Percentiles rank a stretch among this genome's conserved stretches.
Evolutionary conservation across 2,797 vertebrate genomes (phyloP).

Genomic region (Todus mexicanus): DNA sequence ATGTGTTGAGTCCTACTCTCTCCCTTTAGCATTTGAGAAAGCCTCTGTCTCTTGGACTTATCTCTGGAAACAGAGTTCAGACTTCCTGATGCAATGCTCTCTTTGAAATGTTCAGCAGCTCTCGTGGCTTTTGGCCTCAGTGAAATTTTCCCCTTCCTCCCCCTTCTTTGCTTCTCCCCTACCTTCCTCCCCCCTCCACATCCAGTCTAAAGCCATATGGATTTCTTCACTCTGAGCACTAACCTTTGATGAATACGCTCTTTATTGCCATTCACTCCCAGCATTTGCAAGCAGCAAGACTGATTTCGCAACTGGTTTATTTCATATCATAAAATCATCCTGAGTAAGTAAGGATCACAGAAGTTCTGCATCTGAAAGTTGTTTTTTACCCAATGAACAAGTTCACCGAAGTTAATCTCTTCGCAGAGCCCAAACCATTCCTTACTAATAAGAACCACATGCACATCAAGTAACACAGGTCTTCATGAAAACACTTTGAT

Average conservation of each 20-base stretch:
- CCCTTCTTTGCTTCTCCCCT: background rate
- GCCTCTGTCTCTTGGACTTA: background rate
- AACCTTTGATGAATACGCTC: conserved; percentile 53
- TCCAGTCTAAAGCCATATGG: conserved; percentile 44
- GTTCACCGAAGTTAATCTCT: conserved; percentile 54
- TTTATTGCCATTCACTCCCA: conserved; percentile 25
- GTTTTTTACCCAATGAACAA: conserved; percentile 40
- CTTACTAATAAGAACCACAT: conserved; percentile 24
- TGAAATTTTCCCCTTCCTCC: background rate
- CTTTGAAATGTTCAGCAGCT: background rate
- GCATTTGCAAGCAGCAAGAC: background rate
- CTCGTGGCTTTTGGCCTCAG: background rate
- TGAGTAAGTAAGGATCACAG: conserved; percentile 25
- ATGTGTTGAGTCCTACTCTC: background rate
- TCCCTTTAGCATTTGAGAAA: background rate
- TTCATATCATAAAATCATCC: conserved; percentile 50
- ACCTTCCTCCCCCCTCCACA: too few relatives aligned
- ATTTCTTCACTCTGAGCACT: conserved; percentile 23
- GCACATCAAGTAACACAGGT: conserved; percentile 21
- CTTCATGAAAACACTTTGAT: conserved; percentile 1
- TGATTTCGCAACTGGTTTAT: conserved; percentile 58
- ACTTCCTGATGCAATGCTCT: background rate
- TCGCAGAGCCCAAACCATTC: background rate
- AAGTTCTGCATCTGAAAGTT: conserved; percentile 49
- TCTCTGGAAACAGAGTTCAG: background rate